Evolutionary conservation across 1,140 invertebrate species (phyloP), one percentile per base, ranked within the genome.

Genomic region (Macrobrachium rosenbergii): DNA sequence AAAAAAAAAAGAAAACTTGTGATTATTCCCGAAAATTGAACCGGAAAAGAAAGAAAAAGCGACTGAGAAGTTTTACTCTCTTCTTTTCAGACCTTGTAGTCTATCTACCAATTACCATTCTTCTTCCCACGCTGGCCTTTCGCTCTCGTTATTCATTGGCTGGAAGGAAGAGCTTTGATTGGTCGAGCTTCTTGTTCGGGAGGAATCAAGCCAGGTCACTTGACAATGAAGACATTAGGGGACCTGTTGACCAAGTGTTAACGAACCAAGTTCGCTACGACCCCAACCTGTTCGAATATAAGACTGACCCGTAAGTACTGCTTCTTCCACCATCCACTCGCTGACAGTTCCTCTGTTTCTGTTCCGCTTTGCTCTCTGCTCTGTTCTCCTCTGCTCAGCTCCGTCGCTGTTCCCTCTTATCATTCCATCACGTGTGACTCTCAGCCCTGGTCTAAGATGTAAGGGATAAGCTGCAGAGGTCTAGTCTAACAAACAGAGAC

Each of bases 51-150:
- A 52, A 52, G 28, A 52, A 52, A 52, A 5, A 52, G 12, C 12
- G 52, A 52, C 52, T 52, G 52, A 52, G 52, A 52, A 52, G 23
- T 23, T 59, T n/a, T 76, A 0, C 62, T 21, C 28, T 23, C 63
- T 7, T 75, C 78, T 45, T 88, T 83, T 23, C 87, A 88, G 87
- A 88, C 16, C 82, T 88, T n/a, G 63, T 84, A 52, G 69, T 88
- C 23, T 84, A 82, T 43, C 69, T 88, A 62, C 87, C 87, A 76
- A 64, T 88, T 52, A 88, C 87, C 11, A 17, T 88, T 63, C 69
- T 88, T 72, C 87, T 88, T 58, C 81, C 87, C 23, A 84, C 87
- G 52, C 77, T 88, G 5, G 87, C 80, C 82, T 88, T 52, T 64
- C 87, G 78, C 59, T 88, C 87, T 63, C 81, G 83, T 59, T 82